A percentile compares a stretch with the other conserved stretches of the same genome.
Evolutionary conservation across 2,113 vertebrate genomes (phyloP).

Genomic region (Hylia prasina): DNA sequence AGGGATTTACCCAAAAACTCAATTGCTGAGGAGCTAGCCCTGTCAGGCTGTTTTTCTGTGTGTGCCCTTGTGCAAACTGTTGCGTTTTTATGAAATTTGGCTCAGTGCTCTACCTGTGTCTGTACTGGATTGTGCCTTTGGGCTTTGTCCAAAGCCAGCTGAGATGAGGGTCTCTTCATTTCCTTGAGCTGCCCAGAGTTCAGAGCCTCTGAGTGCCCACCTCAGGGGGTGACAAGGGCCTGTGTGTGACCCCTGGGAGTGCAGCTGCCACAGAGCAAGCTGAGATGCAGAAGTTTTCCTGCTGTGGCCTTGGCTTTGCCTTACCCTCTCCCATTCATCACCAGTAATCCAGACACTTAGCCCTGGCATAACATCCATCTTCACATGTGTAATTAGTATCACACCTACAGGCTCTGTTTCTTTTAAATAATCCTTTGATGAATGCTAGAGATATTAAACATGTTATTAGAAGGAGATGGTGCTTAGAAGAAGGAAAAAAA

Average conservation of each 20-base stretch:
- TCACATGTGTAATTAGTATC: conserved; percentile 55
- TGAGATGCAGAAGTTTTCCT: background rate
- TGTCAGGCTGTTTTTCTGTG: background rate
- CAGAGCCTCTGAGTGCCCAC: background rate
- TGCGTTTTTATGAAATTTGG: background rate
- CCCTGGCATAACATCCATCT: conserved; percentile 23
- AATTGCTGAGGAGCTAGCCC: background rate
- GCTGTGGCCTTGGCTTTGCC: conserved; percentile 9
- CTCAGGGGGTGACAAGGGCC: background rate
- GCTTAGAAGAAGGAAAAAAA: conserved; percentile 21
- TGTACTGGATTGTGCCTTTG: background rate
- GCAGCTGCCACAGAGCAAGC: background rate
- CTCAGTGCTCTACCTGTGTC: background rate
- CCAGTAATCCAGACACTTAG: conserved; percentile 23
- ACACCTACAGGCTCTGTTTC: conserved; percentile 61
- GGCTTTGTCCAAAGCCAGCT: background rate
- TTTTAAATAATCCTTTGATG: conserved; percentile 62
- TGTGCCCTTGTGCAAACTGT: background rate
- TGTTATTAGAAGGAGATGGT: conserved; percentile 32
- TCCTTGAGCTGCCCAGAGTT: background rate
- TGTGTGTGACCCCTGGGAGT: background rate
- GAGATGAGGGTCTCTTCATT: background rate
- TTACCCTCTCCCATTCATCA: background rate
- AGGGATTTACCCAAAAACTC: background rate
- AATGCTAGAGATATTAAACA: conserved; percentile 40